Conservation (phyloP, 2,888 invertebrate species). For the Meloe dianella region DNA sequence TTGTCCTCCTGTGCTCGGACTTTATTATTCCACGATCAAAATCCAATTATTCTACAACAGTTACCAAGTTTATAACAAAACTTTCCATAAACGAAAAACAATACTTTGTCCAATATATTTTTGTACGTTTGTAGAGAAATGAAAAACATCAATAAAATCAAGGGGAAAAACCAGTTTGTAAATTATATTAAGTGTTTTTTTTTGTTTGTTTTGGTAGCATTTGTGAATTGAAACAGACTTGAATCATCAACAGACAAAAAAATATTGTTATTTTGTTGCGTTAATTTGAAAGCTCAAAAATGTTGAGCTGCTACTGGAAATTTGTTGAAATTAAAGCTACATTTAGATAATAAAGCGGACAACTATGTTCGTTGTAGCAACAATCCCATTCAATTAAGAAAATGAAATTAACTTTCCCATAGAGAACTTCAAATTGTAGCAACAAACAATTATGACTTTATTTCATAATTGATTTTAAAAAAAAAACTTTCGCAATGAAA, state of each 20-base stretch:
- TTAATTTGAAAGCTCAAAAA: neutral
- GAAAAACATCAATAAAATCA: neutral
- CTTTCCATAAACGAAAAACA: neutral
- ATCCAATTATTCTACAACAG: neutral
- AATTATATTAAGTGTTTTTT: neutral
- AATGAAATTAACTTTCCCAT: neutral
- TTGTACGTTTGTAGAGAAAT: neutral
- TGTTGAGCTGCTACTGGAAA: neutral
- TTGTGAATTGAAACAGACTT: neutral
- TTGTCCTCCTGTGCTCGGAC: constrained; percentile 27
- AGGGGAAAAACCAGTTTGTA: neutral
- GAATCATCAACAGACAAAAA: neutral
- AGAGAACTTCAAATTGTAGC: neutral
- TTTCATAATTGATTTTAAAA: neutral
- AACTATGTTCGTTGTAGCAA: neutral
- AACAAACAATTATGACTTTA: neutral
- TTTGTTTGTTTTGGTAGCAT: neutral
- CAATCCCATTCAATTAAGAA: constrained; percentile 5
- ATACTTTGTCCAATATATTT: constrained; percentile 7
- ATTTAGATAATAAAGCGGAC: neutral
- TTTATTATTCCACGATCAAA: neutral
- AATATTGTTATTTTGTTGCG: neutral
- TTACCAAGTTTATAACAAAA: neutral
- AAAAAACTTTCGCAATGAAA: too few relatives aligned
- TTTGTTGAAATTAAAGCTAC: neutral